A percentile compares a stretch with the other conserved stretches of the same genome.
phyloP scores from a whole-genome alignment of 2,888 invertebrate genomes.

The Sarcophaga variegata region DNA sequence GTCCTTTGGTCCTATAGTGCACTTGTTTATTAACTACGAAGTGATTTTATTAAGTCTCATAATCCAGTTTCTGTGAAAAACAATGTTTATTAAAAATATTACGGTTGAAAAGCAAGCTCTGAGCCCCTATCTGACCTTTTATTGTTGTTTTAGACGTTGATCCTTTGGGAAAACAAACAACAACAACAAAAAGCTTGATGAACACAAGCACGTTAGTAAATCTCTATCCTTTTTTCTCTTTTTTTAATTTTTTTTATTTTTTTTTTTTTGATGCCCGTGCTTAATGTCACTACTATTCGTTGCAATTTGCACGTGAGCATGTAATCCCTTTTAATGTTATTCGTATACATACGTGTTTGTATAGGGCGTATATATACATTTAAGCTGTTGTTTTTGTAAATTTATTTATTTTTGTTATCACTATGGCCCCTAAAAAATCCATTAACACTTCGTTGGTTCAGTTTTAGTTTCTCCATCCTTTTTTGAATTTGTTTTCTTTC shows the following conservation, averaged over 20 bases:
- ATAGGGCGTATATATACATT: not conserved
- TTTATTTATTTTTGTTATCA: not conserved
- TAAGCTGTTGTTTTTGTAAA: conserved; percentile 20
- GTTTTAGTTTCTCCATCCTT: not conserved
- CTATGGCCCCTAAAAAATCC: conserved; percentile 47
- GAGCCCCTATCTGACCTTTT: not conserved
- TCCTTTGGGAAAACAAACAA: conserved; percentile 17
- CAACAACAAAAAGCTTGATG: conserved; percentile 32
- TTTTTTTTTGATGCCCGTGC: conserved; percentile 6
- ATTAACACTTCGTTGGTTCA: conserved; percentile 59
- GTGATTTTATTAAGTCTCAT: conserved; percentile 3
- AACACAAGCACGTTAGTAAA: conserved; percentile 40
- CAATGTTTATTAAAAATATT: conserved; percentile 24
- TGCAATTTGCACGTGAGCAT: conserved; percentile 33
- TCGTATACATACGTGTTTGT: not conserved
- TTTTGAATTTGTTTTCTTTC: conserved; percentile 21
- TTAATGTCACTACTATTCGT: conserved; percentile 36
- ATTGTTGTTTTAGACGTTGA: conserved; percentile 18
- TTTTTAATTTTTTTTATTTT: not conserved
- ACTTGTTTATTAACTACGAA: too few species aligned
- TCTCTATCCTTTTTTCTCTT: conserved; percentile 32
- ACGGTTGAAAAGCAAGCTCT: conserved; percentile 1
- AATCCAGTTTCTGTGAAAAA: conserved; percentile 18
- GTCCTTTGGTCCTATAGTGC: too few species aligned
- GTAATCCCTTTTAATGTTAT: conserved; percentile 57